Conservation (phyloP, 2,113 vertebrate genomes). For the Cepphus grylle region DNA sequence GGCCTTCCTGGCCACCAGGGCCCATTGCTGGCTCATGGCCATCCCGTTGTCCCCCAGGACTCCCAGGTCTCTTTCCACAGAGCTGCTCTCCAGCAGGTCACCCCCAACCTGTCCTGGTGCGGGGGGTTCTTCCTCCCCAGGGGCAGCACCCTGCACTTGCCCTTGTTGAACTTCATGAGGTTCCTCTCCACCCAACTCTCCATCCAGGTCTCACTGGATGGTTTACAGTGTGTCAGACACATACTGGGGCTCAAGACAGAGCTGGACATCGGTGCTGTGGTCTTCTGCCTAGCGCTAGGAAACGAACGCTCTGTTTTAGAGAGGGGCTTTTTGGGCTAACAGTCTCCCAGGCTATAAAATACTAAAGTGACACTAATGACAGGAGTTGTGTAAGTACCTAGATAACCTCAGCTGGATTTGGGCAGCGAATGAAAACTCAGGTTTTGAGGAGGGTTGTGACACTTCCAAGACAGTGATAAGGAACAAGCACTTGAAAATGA, state of each 20-base stretch:
- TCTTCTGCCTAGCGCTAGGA: not conserved
- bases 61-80: not conserved
- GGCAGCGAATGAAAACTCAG: not conserved
- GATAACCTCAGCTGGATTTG: not conserved
- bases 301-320: fast-evolving
- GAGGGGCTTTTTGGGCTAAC: not conserved
- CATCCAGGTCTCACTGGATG: not conserved
- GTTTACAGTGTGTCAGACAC: too few relatives aligned
- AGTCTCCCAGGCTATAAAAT: not conserved
- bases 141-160: not conserved
- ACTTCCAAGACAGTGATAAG: constrained; percentile 1
- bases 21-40: not conserved
- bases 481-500: not conserved
- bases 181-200: not conserved
- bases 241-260: fast-evolving
- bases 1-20: too few relatives aligned
- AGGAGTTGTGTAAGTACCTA: not conserved
- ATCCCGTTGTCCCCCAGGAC: not conserved
- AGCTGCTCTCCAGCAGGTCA: not conserved
- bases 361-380: not conserved
- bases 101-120: not conserved
- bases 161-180: not conserved
- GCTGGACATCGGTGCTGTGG: fast-evolving
- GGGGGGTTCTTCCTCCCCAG: not conserved
- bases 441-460: not conserved